phyloP scores from a whole-genome alignment of 2,888 invertebrate species.

The Lepidochrysops patricia region DNA sequence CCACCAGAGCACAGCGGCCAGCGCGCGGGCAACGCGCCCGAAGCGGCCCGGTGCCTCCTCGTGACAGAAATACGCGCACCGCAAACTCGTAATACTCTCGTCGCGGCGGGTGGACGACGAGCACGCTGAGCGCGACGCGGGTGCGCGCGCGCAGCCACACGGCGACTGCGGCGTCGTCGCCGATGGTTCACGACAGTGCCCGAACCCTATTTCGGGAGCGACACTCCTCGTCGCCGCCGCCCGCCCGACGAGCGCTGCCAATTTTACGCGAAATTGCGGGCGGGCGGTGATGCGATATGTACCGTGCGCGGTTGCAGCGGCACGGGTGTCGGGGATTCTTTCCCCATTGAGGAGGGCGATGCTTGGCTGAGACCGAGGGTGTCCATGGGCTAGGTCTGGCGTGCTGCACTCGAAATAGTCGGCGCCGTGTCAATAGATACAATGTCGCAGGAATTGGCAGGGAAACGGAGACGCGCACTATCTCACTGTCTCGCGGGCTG shows the following conservation, averaged over 20 bases:
- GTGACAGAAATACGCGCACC: constrained; percentile 70
- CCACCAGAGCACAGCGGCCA: constrained; percentile 73
- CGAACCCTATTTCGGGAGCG: constrained; percentile 74
- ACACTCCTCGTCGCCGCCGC: constrained; percentile 65
- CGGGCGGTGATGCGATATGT: constrained; percentile 74
- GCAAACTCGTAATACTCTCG: constrained; percentile 46
- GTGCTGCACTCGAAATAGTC: constrained; percentile 54
- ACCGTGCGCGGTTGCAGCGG: constrained; percentile 53
- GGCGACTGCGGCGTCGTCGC: constrained; percentile 68
- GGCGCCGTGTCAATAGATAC: constrained; percentile 65
- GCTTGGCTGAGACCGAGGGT: constrained; percentile 16
- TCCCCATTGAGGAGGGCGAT: constrained; percentile 35
- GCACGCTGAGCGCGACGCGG: constrained; percentile 57
- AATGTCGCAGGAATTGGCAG: constrained; percentile 72
- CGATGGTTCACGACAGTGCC: constrained; percentile 67
- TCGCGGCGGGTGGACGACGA: constrained; percentile 49
- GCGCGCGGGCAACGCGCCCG: constrained; percentile 69
- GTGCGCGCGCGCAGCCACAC: constrained; percentile 72
- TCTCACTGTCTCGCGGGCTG: constrained; percentile 72
- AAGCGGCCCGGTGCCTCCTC: constrained; percentile 65
- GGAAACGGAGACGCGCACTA: constrained; percentile 70
- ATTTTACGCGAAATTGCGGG: constrained; percentile 75
- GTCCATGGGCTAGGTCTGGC: constrained; percentile 32
- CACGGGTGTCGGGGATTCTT: constrained; percentile 34
- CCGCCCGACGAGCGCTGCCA: constrained; percentile 70